Conservation (phyloP, 2,888 invertebrate species). For the Lasioglossum leucozonium region DNA sequence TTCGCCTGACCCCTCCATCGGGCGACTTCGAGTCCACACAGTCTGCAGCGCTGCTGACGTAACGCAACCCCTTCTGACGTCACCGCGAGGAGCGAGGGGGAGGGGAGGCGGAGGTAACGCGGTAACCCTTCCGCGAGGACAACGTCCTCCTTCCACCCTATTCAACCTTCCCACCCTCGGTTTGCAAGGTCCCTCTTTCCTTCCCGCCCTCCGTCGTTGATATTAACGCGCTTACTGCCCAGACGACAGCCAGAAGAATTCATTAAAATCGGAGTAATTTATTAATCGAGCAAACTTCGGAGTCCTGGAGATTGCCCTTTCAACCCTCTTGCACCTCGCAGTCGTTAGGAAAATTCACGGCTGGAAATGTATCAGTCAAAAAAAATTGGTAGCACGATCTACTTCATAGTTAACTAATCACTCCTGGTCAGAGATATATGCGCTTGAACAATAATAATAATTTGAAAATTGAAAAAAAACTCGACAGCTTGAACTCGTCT, state of each 20-base stretch:
- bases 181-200: neutral
- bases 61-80: conserved; percentile 76
- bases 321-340: neutral
- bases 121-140: conserved; percentile 62
- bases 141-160: conserved; percentile 54
- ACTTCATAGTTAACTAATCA: neutral
- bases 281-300: neutral
- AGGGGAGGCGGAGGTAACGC: conserved; percentile 59
- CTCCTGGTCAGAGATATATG: too few species aligned
- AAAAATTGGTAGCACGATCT: neutral
- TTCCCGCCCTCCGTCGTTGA: neutral
- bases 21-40: conserved; percentile 56
- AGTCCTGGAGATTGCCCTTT: neutral
- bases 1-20: neutral
- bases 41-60: conserved; percentile 78
- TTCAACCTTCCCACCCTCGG: neutral
- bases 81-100: conserved; percentile 52
- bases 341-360: neutral
- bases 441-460: too few species aligned
- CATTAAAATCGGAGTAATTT: neutral
- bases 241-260: neutral
- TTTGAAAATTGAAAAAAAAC: too few species aligned
- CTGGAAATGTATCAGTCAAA: neutral
- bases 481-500: neutral
- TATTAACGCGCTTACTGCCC: conserved; percentile 1